Evolutionary conservation across 2,888 invertebrate species (phyloP), one percentile per base, ranked within the genome.

Genomic region (Epiblema foenella): DNA sequence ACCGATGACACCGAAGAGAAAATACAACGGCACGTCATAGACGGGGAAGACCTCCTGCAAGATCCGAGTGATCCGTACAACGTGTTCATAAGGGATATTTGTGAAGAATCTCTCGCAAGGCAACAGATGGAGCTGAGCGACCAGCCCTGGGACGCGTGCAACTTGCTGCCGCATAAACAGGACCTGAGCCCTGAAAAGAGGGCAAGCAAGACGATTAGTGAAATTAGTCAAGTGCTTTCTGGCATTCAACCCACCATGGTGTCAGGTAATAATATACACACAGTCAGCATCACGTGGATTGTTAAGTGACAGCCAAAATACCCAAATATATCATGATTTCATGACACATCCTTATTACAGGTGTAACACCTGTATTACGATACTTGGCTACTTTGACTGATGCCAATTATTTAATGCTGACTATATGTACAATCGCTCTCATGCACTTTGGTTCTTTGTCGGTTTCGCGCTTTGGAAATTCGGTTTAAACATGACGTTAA

Each of bases 71-170:
- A 90, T 60, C 76, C 84, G 0, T 90, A 89, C 64, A 88, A 88
- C 17, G 75, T 81, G 59, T 90, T 91, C 73, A 73, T 92, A 18
- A 84, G 82, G 42, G 92, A 93, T 67, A 90, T 84, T 75, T 90
- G 91, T 57, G 70, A 81, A 7, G 93, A 93, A 58, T 82, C 84
- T 0, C 18, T 86, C 0, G 79, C 81, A 0, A 83, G 80, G 42
- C 84, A 87, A 42, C 81, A 74, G 18, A 64, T 75, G 10, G 85
- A 86, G 1, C 75, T 77, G 2, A 89, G 87, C 67, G 87, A 88
- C 11, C 83, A 84, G 64, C 92, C 91, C 0, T 93, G 93, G 93
- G 89, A 91, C 37, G 82, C 91, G 0, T 89, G 85, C 68, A 89
- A 90, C 69, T 75, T 88, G n/a, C 72, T 88, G 7, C 90, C 90